A percentile compares a stretch with the other conserved stretches of the same genome.
These are phyloP conservation scores for Distichodus sexfasciatus DNA, from an alignment of 2,797 vertebrate species.

Conservation along the genomic window DNA sequence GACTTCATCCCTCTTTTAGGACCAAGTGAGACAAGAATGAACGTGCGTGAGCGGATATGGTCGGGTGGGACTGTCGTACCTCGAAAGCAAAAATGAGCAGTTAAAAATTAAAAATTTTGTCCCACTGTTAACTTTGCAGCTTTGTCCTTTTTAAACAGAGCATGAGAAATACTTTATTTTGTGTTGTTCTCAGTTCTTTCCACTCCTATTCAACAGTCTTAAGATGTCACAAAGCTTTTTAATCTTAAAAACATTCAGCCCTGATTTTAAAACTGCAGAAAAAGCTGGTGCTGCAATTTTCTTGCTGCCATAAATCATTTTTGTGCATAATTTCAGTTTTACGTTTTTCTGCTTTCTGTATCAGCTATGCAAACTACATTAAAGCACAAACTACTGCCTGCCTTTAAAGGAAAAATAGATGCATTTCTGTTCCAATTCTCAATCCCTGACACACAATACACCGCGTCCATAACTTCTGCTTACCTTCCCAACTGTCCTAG, in stretches of 20 bases:
- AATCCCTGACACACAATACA: neutral
- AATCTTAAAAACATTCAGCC: too few relatives aligned
- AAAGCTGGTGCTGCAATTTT: too few relatives aligned
- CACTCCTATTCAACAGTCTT: too few relatives aligned
- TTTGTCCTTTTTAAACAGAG: too few relatives aligned
- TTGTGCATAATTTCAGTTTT: neutral
- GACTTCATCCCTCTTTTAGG: too few relatives aligned
- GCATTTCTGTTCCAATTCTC: neutral
- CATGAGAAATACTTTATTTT: too few relatives aligned
- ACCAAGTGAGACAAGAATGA: too few relatives aligned
- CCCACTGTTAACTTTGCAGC: too few relatives aligned
- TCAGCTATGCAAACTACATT: neutral
- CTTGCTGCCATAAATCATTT: too few relatives aligned
- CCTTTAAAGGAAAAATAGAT: neutral
- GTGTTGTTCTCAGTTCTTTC: neutral
- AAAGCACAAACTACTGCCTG: neutral
- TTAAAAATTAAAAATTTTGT: too few relatives aligned
- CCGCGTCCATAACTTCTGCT: constrained; percentile 40
- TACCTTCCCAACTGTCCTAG: constrained; percentile 61
- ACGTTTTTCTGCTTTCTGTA: neutral
- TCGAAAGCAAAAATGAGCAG: neutral
- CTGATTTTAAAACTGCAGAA: too few relatives aligned
- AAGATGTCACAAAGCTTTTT: too few relatives aligned
- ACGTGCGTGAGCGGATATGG: neutral
- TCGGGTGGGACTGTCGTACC: neutral